Evolutionary conservation across 2,888 invertebrate species (phyloP).

Genomic region (Ophioninae sp.): DNA sequence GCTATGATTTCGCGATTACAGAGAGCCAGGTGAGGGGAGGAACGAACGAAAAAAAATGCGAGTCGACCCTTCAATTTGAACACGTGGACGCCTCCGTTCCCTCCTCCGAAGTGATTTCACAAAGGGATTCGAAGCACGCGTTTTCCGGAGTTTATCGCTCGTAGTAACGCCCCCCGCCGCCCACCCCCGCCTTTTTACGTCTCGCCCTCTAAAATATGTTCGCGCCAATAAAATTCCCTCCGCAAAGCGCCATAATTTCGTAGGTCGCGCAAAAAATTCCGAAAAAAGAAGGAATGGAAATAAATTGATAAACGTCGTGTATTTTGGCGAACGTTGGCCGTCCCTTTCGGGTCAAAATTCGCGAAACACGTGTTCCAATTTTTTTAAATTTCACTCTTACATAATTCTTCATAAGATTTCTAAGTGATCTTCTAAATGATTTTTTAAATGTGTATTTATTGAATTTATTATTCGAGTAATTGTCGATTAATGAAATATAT

Average conservation of each 20-base stretch:
- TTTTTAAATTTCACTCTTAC: too few relatives aligned
- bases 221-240: background rate
- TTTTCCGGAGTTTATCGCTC: conserved; percentile 35
- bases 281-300: conserved; percentile 5
- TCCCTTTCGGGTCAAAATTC: background rate
- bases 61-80: conserved; percentile 34
- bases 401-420: too few relatives aligned
- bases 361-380: background rate
- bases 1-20: conserved; percentile 20
- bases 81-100: conserved; percentile 4
- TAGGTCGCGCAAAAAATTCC: background rate
- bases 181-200: background rate
- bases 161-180: conserved; percentile 7
- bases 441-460: too few relatives aligned
- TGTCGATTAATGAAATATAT: too few relatives aligned
- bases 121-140: conserved; percentile 39
- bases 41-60: background rate
- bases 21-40: background rate
- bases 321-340: background rate
- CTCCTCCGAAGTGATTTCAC: conserved; percentile 37
- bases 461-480: too few relatives aligned
- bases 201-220: conserved; percentile 6
- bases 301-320: background rate
- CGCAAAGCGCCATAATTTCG: background rate
- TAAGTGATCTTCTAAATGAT: too few relatives aligned